Evolutionary conservation across 2,797 vertebrate genomes (phyloP), one percentile per base, ranked within the genome.

Genomic region (Tarsius wallacei): DNA sequence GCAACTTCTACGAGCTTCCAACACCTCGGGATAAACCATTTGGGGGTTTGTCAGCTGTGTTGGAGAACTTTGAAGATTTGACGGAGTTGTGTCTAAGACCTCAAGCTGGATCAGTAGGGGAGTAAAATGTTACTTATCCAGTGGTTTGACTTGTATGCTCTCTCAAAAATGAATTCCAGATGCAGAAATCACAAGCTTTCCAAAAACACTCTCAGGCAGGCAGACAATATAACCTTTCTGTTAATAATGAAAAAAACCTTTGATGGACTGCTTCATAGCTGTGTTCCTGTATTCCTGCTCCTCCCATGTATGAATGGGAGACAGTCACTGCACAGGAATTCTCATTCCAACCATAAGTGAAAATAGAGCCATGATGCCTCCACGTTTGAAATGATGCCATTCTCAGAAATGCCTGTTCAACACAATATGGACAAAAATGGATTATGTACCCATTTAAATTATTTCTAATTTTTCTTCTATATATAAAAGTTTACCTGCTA

Each of bases 211-310:
- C 89, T 96, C 66, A 22, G n/a, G 82, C 84, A 95, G 49, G 57
- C 83, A 83, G 86, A 97, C 93, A 96, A 90, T 83, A 61, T 68
- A 94, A 92, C 88, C 91, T 95, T 94, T 97, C 93, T 97, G 61
- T 91, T 91, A 89, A 95, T 96, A 95, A 96, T 96, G 81, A 89
- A 93, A 86, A 95, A 88, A 80, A 26, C 66, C 81, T 97, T 94
- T 90, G 86, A 85, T 6, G 2, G 31, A 70, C 77, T 57, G 5
- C 68, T 87, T 70, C n/a, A 26, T 16, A 22, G 51, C 92, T 91
- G 12, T n/a, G 61, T 64, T 83, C 78, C 74, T 42, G 24, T n/a
- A 61, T 64, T 83, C 78, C 74, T 42, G 24, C 89, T 82, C 91
- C 74, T 82, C 92, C 88, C 64, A 7, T 24, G 55, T 42, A 57